Conservation (phyloP, 2,113 vertebrate species). For the Narcine bancroftii region DNA sequence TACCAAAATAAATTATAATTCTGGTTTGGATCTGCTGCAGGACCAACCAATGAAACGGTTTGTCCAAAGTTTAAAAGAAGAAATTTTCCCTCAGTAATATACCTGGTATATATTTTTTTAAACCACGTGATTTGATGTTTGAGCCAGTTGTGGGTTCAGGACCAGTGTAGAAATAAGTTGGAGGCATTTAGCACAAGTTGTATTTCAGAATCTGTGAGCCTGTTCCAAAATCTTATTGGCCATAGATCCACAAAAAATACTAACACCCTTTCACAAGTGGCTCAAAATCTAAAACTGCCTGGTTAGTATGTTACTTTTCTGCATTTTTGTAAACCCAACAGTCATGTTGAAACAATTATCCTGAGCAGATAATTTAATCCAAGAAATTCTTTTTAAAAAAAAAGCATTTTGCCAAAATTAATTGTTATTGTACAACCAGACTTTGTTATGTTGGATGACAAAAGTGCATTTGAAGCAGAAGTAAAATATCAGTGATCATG, state of each 20-base stretch:
- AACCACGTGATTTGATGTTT: not conserved
- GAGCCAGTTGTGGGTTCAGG: not conserved
- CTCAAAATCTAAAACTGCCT: not conserved
- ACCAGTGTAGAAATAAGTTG: not conserved
- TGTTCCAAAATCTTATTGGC: not conserved
- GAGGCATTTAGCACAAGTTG: too few relatives aligned
- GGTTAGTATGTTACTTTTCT: not conserved
- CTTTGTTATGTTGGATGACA: not conserved
- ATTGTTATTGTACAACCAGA: not conserved
- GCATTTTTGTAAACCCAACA: not conserved
- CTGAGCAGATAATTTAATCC: not conserved
- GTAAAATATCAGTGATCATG: not conserved
- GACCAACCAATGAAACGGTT: not conserved
- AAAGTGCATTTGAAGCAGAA: not conserved
- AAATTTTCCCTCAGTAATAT: not conserved
- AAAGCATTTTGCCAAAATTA: not conserved
- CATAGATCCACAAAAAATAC: not conserved
- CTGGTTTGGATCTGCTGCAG: not conserved
- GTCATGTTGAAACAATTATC: not conserved
- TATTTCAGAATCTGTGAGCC: not conserved
- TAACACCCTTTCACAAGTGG: not conserved
- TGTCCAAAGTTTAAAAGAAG: not conserved
- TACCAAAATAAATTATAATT: not conserved
- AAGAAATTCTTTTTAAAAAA: not conserved
- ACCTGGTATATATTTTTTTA: too few relatives aligned